Evolutionary conservation across 2,113 vertebrate species (phyloP).

Genomic region (Elgaria multicarinata): DNA sequence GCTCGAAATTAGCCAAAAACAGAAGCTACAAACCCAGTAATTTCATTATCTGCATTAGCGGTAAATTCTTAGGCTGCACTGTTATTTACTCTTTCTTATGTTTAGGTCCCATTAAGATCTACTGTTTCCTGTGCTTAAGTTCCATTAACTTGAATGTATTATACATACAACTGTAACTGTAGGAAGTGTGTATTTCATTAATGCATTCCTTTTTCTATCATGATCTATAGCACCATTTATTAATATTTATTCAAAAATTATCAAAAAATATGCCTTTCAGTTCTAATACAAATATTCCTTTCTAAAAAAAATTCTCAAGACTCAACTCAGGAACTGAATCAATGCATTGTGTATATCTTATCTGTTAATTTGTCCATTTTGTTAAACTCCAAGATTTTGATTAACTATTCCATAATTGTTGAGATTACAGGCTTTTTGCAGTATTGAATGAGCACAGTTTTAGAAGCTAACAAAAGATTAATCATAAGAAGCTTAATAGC

Average conservation of each 20-base stretch:
- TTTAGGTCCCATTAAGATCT: background rate
- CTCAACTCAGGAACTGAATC: background rate
- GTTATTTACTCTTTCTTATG: background rate
- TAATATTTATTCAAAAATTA: background rate
- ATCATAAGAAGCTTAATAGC: background rate
- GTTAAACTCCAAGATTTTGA: background rate
- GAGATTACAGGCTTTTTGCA: background rate
- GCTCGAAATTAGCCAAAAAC: background rate
- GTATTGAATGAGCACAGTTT: background rate
- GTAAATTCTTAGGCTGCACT: background rate
- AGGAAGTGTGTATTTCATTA: background rate
- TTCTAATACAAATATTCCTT: background rate
- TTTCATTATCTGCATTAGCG: background rate
- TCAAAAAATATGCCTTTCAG: background rate
- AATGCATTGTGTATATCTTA: background rate
- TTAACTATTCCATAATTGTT: background rate
- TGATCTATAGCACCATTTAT: background rate
- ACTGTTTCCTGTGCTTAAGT: background rate
- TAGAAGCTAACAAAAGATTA: background rate
- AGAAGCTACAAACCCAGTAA: background rate
- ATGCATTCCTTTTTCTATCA: background rate
- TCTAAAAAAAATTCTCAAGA: background rate
- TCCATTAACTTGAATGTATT: background rate
- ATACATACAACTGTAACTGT: background rate
- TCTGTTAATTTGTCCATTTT: background rate